These are phyloP conservation scores for Tachycineta bicolor DNA, from an alignment of 2,113 vertebrate species.

Conservation along the genomic window DNA sequence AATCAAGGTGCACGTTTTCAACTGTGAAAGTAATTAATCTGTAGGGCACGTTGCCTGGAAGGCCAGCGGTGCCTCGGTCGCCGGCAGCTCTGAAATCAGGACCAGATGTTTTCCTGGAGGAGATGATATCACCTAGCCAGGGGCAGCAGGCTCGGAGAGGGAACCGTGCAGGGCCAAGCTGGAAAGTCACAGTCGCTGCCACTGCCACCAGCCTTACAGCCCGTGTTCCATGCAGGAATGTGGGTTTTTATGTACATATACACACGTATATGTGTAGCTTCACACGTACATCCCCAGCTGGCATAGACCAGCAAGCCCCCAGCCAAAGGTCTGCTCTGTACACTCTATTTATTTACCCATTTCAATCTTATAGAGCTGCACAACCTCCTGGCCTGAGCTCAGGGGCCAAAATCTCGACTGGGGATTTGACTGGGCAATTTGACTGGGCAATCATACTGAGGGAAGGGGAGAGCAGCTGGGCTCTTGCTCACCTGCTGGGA, in stretches of 20 bases:
- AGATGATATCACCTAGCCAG: slow-evolving; percentile 9
- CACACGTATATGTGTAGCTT: not conserved
- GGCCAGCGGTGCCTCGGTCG: rapidly evolving
- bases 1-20: slow-evolving; percentile 59
- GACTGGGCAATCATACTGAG: slow-evolving; percentile 17
- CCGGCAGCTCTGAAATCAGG: not conserved
- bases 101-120: slow-evolving; percentile 46
- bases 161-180: rapidly evolving
- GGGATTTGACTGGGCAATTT: not conserved
- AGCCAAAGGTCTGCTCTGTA: not conserved
- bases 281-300: not conserved
- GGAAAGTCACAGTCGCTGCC: not conserved
- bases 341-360: not conserved
- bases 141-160: not conserved
- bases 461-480: not conserved
- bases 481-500: not conserved
- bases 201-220: not conserved
- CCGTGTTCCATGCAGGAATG: not conserved
- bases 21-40: slow-evolving; percentile 63
- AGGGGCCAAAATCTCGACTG: not conserved
- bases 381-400: not conserved
- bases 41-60: slow-evolving; percentile 3
- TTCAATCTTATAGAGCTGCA: not conserved
- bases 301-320: not conserved
- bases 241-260: not conserved